These are phyloP conservation scores for Lagopus leucura DNA, from an alignment of 2,113 vertebrate genomes.

Conservation along the genomic window DNA sequence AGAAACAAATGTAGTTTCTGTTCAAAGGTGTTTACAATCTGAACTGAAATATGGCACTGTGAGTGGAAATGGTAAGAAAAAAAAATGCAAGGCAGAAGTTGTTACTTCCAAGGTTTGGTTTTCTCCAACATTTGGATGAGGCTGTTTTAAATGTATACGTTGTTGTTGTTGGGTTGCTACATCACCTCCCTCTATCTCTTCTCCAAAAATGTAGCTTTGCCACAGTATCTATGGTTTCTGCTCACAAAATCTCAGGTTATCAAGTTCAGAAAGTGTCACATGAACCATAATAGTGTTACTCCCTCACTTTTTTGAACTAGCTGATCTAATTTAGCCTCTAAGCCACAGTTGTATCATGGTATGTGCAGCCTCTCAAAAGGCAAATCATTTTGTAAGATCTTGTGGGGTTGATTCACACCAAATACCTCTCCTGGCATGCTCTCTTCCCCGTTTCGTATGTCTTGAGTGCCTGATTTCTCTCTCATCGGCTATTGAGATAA, in stretches of 20 bases:
- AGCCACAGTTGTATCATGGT: background rate
- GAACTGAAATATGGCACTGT: background rate
- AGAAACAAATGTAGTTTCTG: slow-evolving; percentile 7
- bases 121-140: background rate
- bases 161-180: background rate
- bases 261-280: background rate
- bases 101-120: background rate
- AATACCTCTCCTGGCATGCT: background rate
- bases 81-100: background rate
- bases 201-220: background rate
- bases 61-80: background rate
- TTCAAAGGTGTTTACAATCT: background rate
- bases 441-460: background rate
- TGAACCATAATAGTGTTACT: background rate
- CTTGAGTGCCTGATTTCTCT: background rate
- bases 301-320: background rate
- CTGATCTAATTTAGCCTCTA: background rate
- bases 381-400: background rate
- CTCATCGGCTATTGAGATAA: accelerated
- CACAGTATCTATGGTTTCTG: background rate
- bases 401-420: background rate
- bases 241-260: background rate
- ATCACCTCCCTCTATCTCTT: background rate
- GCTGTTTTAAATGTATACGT: background rate
- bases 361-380: background rate